Percentiles rank a stretch among this genome's conserved stretches.
phyloP scores from a whole-genome alignment of 2,888 invertebrate species.

The Leucozona laternaria region DNA sequence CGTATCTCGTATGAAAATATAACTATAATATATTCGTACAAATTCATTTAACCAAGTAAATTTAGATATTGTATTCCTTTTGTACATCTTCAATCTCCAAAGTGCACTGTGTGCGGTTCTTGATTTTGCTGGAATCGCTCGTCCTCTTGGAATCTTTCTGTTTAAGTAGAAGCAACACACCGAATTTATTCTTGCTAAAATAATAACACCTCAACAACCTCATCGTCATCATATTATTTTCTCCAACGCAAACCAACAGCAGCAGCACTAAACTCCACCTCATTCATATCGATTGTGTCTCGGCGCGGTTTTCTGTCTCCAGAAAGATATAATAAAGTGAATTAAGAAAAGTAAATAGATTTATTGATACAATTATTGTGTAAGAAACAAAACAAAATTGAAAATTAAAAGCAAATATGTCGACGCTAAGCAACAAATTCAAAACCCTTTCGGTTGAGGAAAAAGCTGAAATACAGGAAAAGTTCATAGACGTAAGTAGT shows the following conservation, averaged over 20 bases:
- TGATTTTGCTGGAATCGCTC: neutral
- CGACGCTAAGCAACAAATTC: slow-evolving; percentile 79
- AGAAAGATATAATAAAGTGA: slow-evolving; percentile 35
- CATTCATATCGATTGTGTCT: slow-evolving; percentile 69
- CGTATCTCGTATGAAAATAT: neutral
- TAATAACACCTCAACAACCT: slow-evolving; percentile 1
- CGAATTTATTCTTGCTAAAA: slow-evolving; percentile 27
- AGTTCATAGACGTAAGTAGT: slow-evolving; percentile 90
- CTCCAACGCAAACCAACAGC: neutral
- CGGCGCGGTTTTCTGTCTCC: slow-evolving; percentile 52
- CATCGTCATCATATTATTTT: slow-evolving; percentile 34
- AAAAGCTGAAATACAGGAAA: slow-evolving; percentile 90
- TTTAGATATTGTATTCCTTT: neutral
- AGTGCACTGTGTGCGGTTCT: slow-evolving; percentile 22
- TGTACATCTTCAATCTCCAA: neutral
- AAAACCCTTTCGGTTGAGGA: slow-evolving; percentile 86
- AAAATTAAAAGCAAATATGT: slow-evolving; percentile 50
- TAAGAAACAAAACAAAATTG: slow-evolving; percentile 41
- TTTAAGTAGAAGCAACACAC: slow-evolving; percentile 26
- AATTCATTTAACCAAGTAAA: neutral
- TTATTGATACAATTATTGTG: slow-evolving; percentile 41
- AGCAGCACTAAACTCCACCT: slow-evolving; percentile 32
- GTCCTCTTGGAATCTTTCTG: slow-evolving; percentile 25
- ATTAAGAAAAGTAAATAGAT: slow-evolving; percentile 38
- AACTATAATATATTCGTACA: neutral